A percentile compares a stretch with the other conserved stretches of the same genome.
Conservation (phyloP, 2,888 invertebrate species). For the Terebella lapidaria region DNA sequence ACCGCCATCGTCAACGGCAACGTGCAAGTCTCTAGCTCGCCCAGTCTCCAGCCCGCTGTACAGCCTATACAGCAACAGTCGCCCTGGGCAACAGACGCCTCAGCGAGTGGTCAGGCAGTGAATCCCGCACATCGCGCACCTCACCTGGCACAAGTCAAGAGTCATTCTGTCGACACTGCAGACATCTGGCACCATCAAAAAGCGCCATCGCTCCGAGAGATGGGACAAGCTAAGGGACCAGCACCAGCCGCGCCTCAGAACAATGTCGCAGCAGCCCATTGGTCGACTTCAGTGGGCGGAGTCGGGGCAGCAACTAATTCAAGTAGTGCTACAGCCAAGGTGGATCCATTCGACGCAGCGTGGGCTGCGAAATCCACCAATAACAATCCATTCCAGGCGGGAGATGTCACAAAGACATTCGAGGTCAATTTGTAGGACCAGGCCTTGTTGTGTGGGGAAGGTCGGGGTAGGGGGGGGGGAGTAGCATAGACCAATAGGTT, state of each 20-base stretch:
- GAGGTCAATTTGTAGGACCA: slow-evolving; percentile 2
- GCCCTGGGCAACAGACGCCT: background rate
- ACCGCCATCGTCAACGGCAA: slow-evolving; percentile 12
- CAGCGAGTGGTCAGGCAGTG: background rate
- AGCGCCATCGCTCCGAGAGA: slow-evolving; percentile 37
- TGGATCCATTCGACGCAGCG: slow-evolving; percentile 78
- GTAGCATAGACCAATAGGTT: no score
- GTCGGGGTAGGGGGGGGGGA: no score
- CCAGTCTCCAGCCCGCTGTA: background rate
- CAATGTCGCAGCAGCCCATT: slow-evolving; percentile 12
- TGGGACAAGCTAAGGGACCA: slow-evolving; percentile 34
- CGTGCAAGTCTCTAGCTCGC: background rate
- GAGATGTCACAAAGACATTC: slow-evolving; percentile 3
- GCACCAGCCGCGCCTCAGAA: slow-evolving; percentile 16
- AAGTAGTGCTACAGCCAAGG: slow-evolving; percentile 14
- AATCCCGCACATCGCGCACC: slow-evolving; percentile 14
- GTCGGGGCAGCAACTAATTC: background rate
- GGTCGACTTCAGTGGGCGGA: background rate
- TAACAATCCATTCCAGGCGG: slow-evolving; percentile 26
- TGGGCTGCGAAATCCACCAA: slow-evolving; percentile 68
- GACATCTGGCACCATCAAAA: slow-evolving; percentile 30
- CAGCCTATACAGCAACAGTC: background rate
- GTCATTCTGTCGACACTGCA: slow-evolving; percentile 47
- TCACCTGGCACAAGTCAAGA: slow-evolving; percentile 31
- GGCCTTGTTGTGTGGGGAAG: background rate